Evolutionary conservation across 2,797 vertebrate species (phyloP), one percentile per base, ranked within the genome.

Genomic region (Neosalanx taihuensis): DNA sequence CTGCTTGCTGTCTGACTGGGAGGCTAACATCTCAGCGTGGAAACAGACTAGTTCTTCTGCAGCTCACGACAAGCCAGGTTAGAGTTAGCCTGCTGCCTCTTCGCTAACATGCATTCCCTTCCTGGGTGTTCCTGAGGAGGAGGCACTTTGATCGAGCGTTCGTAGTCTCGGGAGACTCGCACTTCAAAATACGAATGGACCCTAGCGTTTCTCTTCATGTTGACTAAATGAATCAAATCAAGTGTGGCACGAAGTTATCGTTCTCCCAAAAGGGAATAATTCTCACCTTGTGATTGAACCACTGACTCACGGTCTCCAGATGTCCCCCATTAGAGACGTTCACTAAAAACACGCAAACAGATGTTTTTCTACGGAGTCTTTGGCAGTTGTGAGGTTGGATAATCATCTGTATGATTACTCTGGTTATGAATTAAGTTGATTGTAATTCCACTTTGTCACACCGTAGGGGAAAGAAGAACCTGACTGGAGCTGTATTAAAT

Each of bases 331-430:
- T 30, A 58, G 33, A 46, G 18, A 33, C 3, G 5, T 51, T 53
- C 10, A 18, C 30, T 59, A 12, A 31, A 30, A 41, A 35, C 35
- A 37, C 41, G 62, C 23, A n/a, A 18, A 20, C 2, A 20, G 62
- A 29, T 23, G 29, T n/a, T 18, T 35, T 35, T 64, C 33, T 2
- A 6, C 4, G 17, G 60, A 62, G 17, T 31, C 84, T 77, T 80
- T 70, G 70, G 10, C 0, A 29, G 17, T 23, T 30, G 66, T 77
- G 56, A 30, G 3, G 20, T 64, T 4, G 62, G 26, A 67, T 80
- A 82, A 81, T 84, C 74, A 76, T 79, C 76, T 74, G 77, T 74
- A 73, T 80, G 73, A 81, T 64, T 81, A 57, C 49, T 31, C n/a
- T 4, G 49, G 59, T 72, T 67, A 76, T 75, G 72, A 84, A 74